A percentile compares a stretch with the other conserved stretches of the same genome.
These are phyloP conservation scores for Popillia japonica DNA, from an alignment of 1,140 invertebrate species.

Conservation along the genomic window DNA sequence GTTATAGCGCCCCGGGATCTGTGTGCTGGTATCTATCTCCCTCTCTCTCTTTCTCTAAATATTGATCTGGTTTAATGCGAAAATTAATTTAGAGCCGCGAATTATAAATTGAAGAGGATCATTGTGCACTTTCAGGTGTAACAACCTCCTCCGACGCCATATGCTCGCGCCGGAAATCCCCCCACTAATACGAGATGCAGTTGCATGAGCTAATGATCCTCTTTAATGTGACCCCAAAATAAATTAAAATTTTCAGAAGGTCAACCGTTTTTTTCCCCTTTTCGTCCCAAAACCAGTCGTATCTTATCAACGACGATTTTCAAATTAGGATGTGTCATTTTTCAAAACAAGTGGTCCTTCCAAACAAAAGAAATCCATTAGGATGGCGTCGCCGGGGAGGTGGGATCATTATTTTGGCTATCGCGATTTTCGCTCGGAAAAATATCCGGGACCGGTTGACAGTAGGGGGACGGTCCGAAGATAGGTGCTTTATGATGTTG, in stretches of 20 bases:
- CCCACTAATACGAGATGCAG: too few species aligned
- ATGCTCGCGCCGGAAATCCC: too few species aligned
- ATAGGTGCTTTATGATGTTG: constrained; percentile 6
- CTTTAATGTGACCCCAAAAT: too few species aligned
- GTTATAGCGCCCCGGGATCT: too few species aligned
- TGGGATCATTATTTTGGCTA: neutral
- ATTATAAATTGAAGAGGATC: too few species aligned
- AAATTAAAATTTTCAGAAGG: neutral
- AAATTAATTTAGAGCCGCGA: too few species aligned
- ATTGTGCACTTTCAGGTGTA: too few species aligned
- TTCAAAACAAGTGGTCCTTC: neutral
- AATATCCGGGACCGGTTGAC: neutral
- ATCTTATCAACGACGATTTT: neutral
- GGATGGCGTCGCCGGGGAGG: neutral
- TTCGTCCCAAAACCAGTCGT: neutral
- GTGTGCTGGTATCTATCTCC: too few species aligned
- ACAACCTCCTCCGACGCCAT: too few species aligned
- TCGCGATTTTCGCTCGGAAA: neutral
- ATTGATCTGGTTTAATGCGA: too few species aligned
- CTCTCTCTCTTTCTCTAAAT: too few species aligned
- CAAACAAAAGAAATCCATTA: constrained; percentile 15
- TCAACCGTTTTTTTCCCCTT: neutral
- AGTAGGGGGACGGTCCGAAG: neutral
- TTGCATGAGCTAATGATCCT: too few species aligned
- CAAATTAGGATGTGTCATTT: neutral